Conservation (phyloP, 1,140 invertebrate genomes). For the Ceratina japonica region DNA sequence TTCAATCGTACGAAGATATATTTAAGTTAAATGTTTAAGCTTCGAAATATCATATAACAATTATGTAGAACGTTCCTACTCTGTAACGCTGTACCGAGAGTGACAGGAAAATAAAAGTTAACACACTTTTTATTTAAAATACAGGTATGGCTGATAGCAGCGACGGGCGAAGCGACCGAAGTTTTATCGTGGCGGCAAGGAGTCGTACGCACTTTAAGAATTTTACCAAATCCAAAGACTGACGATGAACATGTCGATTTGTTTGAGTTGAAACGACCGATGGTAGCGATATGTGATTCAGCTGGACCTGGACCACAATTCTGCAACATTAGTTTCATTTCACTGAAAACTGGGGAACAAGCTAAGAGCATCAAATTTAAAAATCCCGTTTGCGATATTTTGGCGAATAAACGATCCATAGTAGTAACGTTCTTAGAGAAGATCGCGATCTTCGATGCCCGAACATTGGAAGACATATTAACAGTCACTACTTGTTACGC, state of each 20-base stretch:
- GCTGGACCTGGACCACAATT: conserved; percentile 89
- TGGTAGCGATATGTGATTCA: conserved; percentile 93
- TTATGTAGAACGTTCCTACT: background rate
- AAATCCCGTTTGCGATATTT: conserved; percentile 91
- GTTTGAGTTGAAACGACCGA: conserved; percentile 88
- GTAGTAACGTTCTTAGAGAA: conserved; percentile 93
- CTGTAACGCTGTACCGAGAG: background rate
- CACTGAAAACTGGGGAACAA: conserved; percentile 92
- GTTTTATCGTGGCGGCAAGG: conserved; percentile 94
- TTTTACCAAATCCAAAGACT: conserved; percentile 89
- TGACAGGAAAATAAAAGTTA: background rate
- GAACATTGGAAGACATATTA: conserved; percentile 91
- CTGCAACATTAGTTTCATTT: conserved; percentile 93
- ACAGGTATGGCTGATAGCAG: conserved; percentile 87
- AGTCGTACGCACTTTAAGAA: conserved; percentile 88
- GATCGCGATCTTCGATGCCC: conserved; percentile 94
- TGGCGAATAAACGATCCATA: conserved; percentile 90
- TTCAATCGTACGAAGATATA: conserved; percentile 1
- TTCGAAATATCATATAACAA: background rate
- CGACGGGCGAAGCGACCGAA: conserved; percentile 94
- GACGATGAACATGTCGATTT: conserved; percentile 82
- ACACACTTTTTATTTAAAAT: conserved; percentile 24
- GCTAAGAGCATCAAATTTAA: conserved; percentile 95
- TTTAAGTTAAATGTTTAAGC: conserved; percentile 4
- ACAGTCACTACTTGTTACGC: conserved; percentile 94